Evolutionary conservation across 2,888 invertebrate species (phyloP).

Genomic region (Timandra comae): DNA sequence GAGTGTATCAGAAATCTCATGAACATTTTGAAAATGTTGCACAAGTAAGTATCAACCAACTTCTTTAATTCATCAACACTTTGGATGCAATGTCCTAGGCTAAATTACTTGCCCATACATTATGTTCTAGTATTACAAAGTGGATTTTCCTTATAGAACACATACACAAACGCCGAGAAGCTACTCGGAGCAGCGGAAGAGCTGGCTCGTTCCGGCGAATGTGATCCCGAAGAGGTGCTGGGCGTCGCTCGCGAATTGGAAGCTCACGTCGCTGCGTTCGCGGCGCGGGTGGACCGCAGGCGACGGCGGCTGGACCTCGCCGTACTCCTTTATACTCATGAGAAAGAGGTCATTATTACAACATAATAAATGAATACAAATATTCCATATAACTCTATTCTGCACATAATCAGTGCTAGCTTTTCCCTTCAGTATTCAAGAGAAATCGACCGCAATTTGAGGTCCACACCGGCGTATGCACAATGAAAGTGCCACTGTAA

Average conservation of each 20-base stretch:
- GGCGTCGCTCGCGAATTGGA: conserved; percentile 96
- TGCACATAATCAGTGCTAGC: too few species aligned
- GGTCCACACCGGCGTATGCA: too few species aligned
- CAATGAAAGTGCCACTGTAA: too few species aligned
- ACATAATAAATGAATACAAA: too few species aligned
- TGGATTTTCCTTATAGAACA: conserved; percentile 83
- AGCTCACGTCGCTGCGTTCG: conserved; percentile 95
- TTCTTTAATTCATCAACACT: too few species aligned
- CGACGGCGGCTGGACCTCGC: conserved; percentile 93
- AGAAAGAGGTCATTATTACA: conserved; percentile 98
- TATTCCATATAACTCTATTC: too few species aligned
- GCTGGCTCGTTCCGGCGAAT: conserved; percentile 95
- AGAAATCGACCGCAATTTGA: too few species aligned
- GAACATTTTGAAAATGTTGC: conserved; percentile 99
- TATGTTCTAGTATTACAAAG: too few species aligned
- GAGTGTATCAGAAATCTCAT: conserved; percentile 98
- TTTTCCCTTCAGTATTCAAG: too few species aligned
- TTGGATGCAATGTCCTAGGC: too few species aligned
- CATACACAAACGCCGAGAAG: conserved; percentile 99
- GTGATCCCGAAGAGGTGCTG: conserved; percentile 96
- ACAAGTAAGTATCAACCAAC: conserved; percentile 79
- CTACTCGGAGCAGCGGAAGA: conserved; percentile 96
- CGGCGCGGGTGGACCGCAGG: conserved; percentile 93
- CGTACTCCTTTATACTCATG: conserved; percentile 96
- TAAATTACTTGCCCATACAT: too few species aligned